These are phyloP conservation scores for Anomalospiza imberbis DNA, from an alignment of 2,797 vertebrate genomes.

Conservation along the genomic window DNA sequence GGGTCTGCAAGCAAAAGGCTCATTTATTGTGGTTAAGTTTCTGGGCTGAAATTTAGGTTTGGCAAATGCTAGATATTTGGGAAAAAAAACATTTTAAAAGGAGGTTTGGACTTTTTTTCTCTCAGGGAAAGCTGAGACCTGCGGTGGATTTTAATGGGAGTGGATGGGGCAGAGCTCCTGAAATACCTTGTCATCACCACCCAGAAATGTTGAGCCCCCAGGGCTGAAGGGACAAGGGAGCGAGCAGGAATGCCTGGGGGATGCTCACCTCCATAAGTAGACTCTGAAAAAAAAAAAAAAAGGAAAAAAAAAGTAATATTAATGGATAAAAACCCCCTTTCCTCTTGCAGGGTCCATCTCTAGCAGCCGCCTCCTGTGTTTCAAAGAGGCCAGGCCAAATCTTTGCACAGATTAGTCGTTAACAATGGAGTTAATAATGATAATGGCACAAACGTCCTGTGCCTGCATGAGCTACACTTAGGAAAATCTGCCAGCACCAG, in stretches of 20 bases:
- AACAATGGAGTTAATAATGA: constrained; percentile 48
- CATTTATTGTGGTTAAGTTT: background rate
- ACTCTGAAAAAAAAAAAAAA: background rate
- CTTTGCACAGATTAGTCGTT: background rate
- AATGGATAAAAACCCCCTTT: background rate
- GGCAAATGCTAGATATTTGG: background rate
- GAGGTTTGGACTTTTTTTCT: background rate
- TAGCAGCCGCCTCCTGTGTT: rapidly evolving
- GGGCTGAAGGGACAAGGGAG: background rate
- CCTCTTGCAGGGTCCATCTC: rapidly evolving
- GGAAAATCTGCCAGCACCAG: constrained; percentile 31
- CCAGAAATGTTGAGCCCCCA: background rate
- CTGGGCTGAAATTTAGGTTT: background rate
- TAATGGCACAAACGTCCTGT: constrained; percentile 22
- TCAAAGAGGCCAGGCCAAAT: background rate
- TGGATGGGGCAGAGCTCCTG: background rate
- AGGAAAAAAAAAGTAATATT: background rate
- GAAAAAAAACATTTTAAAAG: background rate
- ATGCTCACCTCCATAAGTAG: background rate
- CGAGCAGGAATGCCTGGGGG: background rate
- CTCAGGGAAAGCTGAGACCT: background rate
- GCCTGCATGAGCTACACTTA: constrained; percentile 11
- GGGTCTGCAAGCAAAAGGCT: background rate
- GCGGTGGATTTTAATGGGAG: background rate
- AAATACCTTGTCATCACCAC: background rate